Evolutionary conservation across 2,888 invertebrate genomes (phyloP), one percentile per base, ranked within the genome.

Genomic region (Drosophila imparisetae): DNA sequence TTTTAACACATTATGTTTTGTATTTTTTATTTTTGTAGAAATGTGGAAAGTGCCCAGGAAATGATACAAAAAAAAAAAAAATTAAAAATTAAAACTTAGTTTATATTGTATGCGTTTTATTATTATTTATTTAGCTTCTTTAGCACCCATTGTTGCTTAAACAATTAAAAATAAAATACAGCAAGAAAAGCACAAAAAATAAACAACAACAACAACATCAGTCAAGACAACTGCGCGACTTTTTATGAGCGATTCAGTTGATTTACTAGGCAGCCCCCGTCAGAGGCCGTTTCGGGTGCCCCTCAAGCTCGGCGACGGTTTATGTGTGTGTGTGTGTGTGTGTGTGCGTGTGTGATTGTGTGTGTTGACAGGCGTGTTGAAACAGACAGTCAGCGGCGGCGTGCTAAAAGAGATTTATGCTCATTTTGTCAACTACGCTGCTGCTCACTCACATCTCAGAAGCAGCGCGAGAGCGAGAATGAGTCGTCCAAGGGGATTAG

Each of bases 111-210:
- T 86, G 64, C 70, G 24, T 78, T 72, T 70, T 80, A 77, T 80
- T 80, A 74, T 81, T 82, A 89, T 86, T 87, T 85, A 86, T 82
- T 86, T 83, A 80, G 73, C 72, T 86, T 62, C 78, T 86, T 82
- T 89, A 86, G 89, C 91, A 83, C 91, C 91, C 90, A 91, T 90
- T 91, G 91, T 91, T 91, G 90, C 76, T 90, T 85, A 86, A 88
- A 91, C 84, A 91, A 90, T 89, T 91, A 89, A 90, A 91, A 58
- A 70, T 67, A 78, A 88, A 87, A 75, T 49, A 66, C 53, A 64
- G 57, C 61, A 60, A 64, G 71, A 72, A 63, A 58, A 54, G 36
- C 54, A 54, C 57, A 65, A 52, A 57, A 65, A 55, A 38, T 27
- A 27, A 27, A 38, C 53, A 58, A 65, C 29, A 80, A 64, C 63